Evolutionary conservation across 2,113 vertebrate species (phyloP).

Genomic region (Phoxinus phoxinus): DNA sequence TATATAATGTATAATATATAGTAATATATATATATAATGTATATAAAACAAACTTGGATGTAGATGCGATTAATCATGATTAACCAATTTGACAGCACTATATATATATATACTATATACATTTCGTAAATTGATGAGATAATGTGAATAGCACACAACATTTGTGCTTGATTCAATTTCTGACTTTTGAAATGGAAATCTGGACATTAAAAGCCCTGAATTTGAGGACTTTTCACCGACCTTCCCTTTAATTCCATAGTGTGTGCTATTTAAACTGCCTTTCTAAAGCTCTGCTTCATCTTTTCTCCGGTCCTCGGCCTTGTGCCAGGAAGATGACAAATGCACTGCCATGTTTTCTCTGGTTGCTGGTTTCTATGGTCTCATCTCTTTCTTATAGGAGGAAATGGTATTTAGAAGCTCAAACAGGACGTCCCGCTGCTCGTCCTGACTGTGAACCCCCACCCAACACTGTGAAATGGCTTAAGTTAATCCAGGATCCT

Average conservation of each 20-base stretch:
- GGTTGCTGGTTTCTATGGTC: conserved; percentile 56
- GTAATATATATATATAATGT: no score
- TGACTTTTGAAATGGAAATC: not conserved
- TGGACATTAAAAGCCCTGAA: not conserved
- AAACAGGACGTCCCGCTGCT: conserved; percentile 85
- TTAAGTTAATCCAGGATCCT: conserved; percentile 80
- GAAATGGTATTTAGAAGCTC: conserved; percentile 80
- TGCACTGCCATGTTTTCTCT: conserved; percentile 77
- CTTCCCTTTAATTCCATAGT: conserved; percentile 76
- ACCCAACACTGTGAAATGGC: conserved; percentile 63
- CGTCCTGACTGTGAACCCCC: conserved; percentile 71
- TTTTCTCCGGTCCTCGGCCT: conserved; percentile 76
- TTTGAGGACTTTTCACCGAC: conserved; percentile 63
- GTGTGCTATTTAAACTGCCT: conserved; percentile 72
- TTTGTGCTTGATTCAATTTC: not conserved
- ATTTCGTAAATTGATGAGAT: not conserved
- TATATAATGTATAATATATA: no score
- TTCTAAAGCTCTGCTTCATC: conserved; percentile 60
- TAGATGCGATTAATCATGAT: no score
- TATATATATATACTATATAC: no score
- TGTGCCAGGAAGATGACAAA: conserved; percentile 86
- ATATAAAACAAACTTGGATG: no score
- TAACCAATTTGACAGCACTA: no score
- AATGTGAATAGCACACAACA: not conserved
- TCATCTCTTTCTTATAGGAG: conserved; percentile 74